A percentile compares a stretch with the other conserved stretches of the same genome.
Conservation (phyloP, 2,888 invertebrate species). For the Parasteatoda lunata region DNA sequence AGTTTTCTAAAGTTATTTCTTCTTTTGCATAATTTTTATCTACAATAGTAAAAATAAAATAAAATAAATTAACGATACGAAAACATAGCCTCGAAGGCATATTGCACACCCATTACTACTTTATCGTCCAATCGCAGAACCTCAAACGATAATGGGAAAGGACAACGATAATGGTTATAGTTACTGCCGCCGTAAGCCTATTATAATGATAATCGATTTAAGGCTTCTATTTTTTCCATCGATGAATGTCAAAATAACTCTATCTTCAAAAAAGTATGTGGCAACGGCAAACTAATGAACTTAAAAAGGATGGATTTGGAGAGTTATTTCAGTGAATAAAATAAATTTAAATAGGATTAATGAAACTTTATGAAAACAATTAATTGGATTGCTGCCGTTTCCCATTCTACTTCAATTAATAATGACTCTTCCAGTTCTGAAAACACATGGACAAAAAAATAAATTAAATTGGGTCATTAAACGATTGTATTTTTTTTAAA, state of each 20-base stretch:
- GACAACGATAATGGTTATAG: conserved; percentile 57
- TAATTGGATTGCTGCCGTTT: too few species aligned
- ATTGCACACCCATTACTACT: conserved; percentile 60
- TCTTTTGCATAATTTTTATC: too few species aligned
- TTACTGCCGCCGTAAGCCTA: conserved; percentile 29
- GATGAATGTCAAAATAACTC: conserved; percentile 30
- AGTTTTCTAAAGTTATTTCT: too few species aligned
- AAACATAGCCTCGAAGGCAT: conserved; percentile 21
- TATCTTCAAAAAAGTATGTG: background rate
- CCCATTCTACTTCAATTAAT: too few species aligned
- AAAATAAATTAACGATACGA: background rate
- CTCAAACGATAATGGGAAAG: conserved; percentile 58
- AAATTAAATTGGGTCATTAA: too few species aligned
- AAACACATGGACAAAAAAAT: too few species aligned
- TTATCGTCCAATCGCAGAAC: conserved; percentile 62
- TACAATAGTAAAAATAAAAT: background rate
- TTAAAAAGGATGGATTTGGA: background rate
- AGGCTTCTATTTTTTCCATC: conserved; percentile 50
- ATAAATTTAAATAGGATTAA: too few species aligned
- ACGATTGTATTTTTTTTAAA: too few species aligned
- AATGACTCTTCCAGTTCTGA: too few species aligned
- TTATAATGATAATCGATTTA: conserved; percentile 47
- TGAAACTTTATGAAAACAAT: too few species aligned
- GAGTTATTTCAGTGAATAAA: background rate
- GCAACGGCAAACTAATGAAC: background rate